Evolutionary conservation across 2,113 vertebrate genomes (phyloP).

Genomic region (Macquaria ambigua): DNA sequence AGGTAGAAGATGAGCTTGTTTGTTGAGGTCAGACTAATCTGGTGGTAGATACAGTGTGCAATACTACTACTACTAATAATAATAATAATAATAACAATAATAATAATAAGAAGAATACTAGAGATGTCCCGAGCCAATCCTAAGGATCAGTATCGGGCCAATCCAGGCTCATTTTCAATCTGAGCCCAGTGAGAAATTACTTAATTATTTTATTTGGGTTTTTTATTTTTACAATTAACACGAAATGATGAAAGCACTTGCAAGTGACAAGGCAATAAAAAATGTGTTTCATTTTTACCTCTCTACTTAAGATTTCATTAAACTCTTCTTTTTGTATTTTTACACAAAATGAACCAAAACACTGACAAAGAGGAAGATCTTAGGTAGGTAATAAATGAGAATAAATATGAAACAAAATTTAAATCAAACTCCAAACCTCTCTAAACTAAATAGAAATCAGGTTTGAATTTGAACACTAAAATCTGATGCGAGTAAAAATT

Average conservation of each 20-base stretch:
- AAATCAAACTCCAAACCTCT: constrained; percentile 43
- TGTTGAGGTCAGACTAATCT: constrained; percentile 3
- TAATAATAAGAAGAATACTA: not conserved
- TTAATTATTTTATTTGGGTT: not conserved
- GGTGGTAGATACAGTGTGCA: not conserved
- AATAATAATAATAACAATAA: not conserved
- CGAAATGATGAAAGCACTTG: constrained; percentile 75
- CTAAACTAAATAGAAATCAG: constrained; percentile 23
- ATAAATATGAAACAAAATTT: constrained; percentile 63
- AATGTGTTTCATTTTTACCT: constrained; percentile 55
- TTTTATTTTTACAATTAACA: constrained; percentile 19
- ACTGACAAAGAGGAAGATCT: constrained; percentile 21
- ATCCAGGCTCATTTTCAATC: too few relatives aligned
- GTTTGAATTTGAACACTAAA: constrained; percentile 32
- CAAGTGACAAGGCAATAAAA: constrained; percentile 36
- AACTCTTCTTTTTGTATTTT: not conserved
- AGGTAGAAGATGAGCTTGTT: not conserved
- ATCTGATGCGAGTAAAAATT: too few relatives aligned
- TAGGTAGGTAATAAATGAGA: not conserved
- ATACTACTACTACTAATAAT: not conserved
- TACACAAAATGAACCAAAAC: constrained; percentile 28
- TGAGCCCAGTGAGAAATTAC: too few relatives aligned
- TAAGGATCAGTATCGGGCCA: too few relatives aligned
- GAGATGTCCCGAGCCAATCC: too few relatives aligned
- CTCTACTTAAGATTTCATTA: constrained; percentile 24